phyloP scores from a whole-genome alignment of 2,888 invertebrate species.

The Scaptomyza cyrtandrae region DNA sequence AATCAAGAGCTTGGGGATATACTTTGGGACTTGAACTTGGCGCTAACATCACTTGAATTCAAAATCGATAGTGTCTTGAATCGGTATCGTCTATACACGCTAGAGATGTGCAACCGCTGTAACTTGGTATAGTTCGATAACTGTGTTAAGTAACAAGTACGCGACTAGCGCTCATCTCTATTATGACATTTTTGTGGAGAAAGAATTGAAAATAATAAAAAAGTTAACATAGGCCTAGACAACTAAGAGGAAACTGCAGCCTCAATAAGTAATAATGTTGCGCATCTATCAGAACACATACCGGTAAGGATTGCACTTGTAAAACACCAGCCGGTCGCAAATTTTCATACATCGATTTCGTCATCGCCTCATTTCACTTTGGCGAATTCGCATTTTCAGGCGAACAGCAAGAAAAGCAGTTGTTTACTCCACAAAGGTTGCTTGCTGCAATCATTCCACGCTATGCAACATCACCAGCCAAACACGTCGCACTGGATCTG shows the following conservation, averaged over 20 bases:
- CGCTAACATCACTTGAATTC: conserved; percentile 5
- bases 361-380: conserved; percentile 53
- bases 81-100: conserved; percentile 8
- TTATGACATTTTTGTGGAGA: conserved; percentile 54
- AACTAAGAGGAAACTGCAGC: conserved; percentile 52
- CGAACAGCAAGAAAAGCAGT: conserved; percentile 73
- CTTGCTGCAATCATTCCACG: conserved; percentile 80
- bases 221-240: conserved; percentile 35
- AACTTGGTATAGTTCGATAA: conserved; percentile 32
- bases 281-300: conserved; percentile 70
- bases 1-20: background rate
- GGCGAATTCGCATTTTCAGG: conserved; percentile 47
- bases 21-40: conserved; percentile 12
- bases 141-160: conserved; percentile 49
- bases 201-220: conserved; percentile 48
- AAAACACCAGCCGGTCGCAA: conserved; percentile 10
- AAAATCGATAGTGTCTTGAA: conserved; percentile 14
- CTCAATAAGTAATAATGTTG: conserved; percentile 65
- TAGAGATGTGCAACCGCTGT: conserved; percentile 16
- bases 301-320: conserved; percentile 58
- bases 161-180: conserved; percentile 47
- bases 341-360: conserved; percentile 64
- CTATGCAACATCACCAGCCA: conserved; percentile 72
- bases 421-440: conserved; percentile 79
- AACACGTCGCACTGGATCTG: conserved; percentile 34